phyloP scores from a whole-genome alignment of 2,113 vertebrate genomes.

The Ivindomyrus marchei region DNA sequence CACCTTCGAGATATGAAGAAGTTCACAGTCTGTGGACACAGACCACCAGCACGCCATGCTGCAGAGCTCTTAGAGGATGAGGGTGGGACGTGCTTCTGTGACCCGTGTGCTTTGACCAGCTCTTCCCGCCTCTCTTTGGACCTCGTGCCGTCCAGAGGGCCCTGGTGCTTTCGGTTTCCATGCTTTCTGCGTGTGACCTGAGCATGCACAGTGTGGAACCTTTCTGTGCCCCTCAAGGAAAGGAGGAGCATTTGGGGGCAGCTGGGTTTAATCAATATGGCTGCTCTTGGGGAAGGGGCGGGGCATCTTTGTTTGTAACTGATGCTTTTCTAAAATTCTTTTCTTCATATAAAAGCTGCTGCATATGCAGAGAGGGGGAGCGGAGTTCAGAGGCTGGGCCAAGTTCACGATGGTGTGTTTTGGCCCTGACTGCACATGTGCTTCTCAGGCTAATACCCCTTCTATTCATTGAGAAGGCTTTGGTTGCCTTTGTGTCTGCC shows the following conservation, averaged over 20 bases:
- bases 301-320: neutral
- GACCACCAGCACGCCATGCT: neutral
- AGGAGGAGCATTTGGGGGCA: neutral
- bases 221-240: neutral
- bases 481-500: constrained; percentile 1
- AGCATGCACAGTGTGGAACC: neutral
- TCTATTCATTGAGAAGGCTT: neutral
- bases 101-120: neutral
- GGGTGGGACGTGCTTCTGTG: neutral
- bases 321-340: constrained; percentile 12
- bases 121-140: neutral
- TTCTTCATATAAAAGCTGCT: constrained; percentile 3
- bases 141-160: neutral
- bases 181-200: neutral
- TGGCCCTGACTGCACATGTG: neutral
- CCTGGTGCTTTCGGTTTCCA: neutral
- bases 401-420: neutral
- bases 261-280: neutral
- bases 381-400: constrained; percentile 4
- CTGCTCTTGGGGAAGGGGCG: neutral
- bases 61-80: neutral
- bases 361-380: neutral
- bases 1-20: neutral
- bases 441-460: neutral
- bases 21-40: neutral